These are phyloP conservation scores for Serripes groenlandicus DNA, from an alignment of 2,888 invertebrate species.

Conservation along the genomic window DNA sequence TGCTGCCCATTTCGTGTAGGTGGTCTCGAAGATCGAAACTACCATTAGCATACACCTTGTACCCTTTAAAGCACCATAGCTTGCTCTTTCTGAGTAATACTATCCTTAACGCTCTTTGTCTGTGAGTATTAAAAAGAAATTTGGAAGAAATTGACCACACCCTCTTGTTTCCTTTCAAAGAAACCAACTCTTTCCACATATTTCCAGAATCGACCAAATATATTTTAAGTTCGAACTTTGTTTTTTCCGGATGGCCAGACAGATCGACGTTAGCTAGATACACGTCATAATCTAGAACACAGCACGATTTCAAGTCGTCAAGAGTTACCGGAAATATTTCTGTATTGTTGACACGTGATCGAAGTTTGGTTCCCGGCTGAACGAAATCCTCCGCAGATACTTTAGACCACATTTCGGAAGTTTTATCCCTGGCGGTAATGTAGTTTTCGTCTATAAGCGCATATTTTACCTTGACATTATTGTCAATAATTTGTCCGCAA, in stretches of 20 bases:
- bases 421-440: conserved; percentile 40
- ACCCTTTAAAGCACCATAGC: conserved; percentile 36
- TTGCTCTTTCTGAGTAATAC: conserved; percentile 21
- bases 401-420: conserved; percentile 42
- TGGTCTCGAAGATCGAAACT: conserved; percentile 17
- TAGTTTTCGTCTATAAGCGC: conserved; percentile 36
- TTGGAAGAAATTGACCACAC: conserved; percentile 46
- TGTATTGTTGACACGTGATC: conserved; percentile 34
- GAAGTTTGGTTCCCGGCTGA: conserved; percentile 59
- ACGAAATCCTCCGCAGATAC: conserved; percentile 37
- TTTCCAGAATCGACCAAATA: neutral
- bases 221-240: conserved; percentile 28
- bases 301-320: conserved; percentile 44
- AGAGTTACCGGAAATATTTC: conserved; percentile 45
- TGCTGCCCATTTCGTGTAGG: conserved; percentile 24
- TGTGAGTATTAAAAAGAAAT: conserved; percentile 32
- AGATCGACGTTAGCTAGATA: conserved; percentile 41
- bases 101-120: conserved; percentile 29
- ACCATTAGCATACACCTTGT: conserved; percentile 29
- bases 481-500: conserved; percentile 57
- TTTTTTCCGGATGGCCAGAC: conserved; percentile 9
- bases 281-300: conserved; percentile 51
- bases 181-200: conserved; percentile 30
- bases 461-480: conserved; percentile 50
- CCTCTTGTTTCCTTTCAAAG: conserved; percentile 30